Conservation (phyloP, 2,888 invertebrate species). For the Drosophila atripex region DNA sequence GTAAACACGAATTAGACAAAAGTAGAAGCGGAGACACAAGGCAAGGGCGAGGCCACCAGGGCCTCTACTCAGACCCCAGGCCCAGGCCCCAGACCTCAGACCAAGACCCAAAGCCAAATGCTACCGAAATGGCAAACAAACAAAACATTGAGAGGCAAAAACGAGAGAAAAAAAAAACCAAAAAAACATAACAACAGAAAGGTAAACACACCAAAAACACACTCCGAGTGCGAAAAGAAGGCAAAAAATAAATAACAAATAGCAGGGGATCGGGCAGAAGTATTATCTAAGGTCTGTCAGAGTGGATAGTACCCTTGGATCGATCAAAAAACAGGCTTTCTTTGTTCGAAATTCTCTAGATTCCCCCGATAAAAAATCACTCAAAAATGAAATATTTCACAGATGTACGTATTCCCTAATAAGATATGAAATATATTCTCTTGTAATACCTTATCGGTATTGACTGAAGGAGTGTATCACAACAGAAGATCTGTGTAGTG, state of each 20-base stretch:
- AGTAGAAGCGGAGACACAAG: conserved; percentile 21
- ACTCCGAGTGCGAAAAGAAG: conserved; percentile 41
- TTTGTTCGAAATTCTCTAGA: no score
- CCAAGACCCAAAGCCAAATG: conserved; percentile 7
- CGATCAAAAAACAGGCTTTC: not conserved
- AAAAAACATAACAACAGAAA: conserved; percentile 20
- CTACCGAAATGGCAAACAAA: conserved; percentile 68
- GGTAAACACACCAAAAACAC: conserved; percentile 32
- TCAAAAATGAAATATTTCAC: no score
- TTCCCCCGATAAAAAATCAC: not conserved
- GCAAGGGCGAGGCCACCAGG: conserved; percentile 4
- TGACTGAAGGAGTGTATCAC: conserved; percentile 9
- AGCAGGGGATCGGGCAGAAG: not conserved
- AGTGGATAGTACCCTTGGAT: conserved; percentile 15
- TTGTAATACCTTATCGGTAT: conserved; percentile 10
- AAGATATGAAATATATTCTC: not conserved
- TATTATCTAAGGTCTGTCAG: conserved; percentile 31
- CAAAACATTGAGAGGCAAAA: conserved; percentile 23
- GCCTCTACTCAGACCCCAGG: conserved; percentile 8
- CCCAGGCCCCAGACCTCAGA: not conserved
- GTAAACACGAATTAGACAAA: conserved; percentile 44
- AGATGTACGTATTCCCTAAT: not conserved
- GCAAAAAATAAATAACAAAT: conserved; percentile 35
- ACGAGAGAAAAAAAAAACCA: no score
- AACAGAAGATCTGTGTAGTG: conserved; percentile 36